Percentiles rank a stretch among this genome's conserved stretches.
Conservation (phyloP, 2,888 invertebrate genomes). For the Uropetala carovei region DNA sequence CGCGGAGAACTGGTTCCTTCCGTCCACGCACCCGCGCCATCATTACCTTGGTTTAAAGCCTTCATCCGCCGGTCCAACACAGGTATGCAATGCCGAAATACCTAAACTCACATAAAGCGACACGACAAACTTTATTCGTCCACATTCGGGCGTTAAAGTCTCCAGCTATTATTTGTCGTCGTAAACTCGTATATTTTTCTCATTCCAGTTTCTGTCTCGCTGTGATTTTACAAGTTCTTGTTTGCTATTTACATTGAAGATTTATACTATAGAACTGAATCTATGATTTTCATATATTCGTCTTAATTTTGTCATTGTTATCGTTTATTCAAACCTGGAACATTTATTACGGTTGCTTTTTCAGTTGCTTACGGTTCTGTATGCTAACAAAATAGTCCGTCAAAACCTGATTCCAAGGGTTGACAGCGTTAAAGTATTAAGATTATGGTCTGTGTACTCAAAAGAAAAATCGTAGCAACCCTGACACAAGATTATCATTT, state of each 20-base stretch:
- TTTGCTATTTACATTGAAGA: not conserved
- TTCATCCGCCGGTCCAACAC: not conserved
- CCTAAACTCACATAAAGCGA: not conserved
- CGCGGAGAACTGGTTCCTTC: not conserved
- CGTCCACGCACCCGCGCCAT: not conserved
- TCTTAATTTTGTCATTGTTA: no score
- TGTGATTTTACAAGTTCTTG: not conserved
- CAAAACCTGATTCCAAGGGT: no score
- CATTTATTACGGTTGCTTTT: no score
- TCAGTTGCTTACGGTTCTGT: no score
- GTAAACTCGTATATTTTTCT: not conserved
- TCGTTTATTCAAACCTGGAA: no score
- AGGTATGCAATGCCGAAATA: not conserved
- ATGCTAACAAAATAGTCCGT: no score
- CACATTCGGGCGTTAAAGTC: slow-evolving; percentile 16
- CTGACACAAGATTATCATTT: no score
- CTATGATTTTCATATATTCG: no score
- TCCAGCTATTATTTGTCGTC: not conserved
- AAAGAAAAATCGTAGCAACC: no score
- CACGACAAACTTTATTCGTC: not conserved
- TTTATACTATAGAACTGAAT: no score
- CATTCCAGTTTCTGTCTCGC: not conserved
- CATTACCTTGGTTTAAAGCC: slow-evolving; percentile 6
- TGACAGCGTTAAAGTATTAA: no score
- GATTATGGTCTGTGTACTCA: no score